Conservation (phyloP, 2,113 vertebrate species). For the Microtus ochrogaster region DNA sequence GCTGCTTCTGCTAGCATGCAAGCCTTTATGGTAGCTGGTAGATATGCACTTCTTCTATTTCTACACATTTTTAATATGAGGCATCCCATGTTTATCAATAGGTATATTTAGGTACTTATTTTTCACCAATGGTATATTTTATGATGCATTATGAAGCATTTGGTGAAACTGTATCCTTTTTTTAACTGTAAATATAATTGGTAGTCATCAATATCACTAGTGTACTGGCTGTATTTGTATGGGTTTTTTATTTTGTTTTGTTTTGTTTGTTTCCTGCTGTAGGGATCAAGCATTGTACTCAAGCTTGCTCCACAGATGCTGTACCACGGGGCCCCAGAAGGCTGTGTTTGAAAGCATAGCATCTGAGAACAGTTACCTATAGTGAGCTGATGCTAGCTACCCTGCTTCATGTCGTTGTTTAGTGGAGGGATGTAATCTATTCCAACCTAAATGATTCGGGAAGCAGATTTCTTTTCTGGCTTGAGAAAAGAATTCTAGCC, state of each 20-base stretch:
- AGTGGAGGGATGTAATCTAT: neutral
- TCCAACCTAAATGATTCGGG: conserved; percentile 39
- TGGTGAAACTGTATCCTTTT: neutral
- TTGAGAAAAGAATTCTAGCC: conserved; percentile 54
- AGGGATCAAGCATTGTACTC: neutral
- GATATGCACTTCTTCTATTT: neutral
- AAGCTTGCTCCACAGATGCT: neutral
- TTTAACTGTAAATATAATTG: neutral
- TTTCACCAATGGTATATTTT: neutral
- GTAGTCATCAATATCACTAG: neutral
- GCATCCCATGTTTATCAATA: conserved; percentile 8
- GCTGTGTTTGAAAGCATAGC: conserved; percentile 3
- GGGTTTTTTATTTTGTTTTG: neutral
- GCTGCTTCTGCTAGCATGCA: conserved; percentile 7
- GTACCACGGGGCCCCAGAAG: neutral
- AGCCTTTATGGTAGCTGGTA: neutral
- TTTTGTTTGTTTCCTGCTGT: neutral
- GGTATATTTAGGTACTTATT: neutral
- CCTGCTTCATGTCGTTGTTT: conserved; percentile 28
- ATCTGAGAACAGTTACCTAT: conserved; percentile 37
- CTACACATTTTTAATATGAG: neutral
- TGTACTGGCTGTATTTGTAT: conserved; percentile 5
- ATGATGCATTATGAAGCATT: neutral
- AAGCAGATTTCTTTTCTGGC: conserved; percentile 35
- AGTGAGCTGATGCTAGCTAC: neutral